Conservation (phyloP, 2,888 invertebrate genomes). For the Horisme vitalbata region DNA sequence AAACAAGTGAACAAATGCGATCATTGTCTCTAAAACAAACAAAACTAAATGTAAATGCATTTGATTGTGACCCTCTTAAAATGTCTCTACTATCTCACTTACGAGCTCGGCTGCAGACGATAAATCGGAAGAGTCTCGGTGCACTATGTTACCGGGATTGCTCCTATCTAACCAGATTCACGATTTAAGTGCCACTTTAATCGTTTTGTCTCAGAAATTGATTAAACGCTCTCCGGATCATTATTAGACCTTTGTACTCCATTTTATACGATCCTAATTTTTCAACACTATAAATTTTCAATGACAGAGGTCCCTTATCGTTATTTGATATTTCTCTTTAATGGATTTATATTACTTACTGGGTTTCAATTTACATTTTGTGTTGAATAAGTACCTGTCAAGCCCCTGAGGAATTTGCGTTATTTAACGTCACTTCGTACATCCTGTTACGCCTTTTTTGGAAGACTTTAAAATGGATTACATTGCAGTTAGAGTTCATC, state of each 20-base stretch:
- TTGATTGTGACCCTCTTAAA: slow-evolving; percentile 48
- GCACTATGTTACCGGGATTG: slow-evolving; percentile 66
- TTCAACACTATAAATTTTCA: slow-evolving; percentile 53
- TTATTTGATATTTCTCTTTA: slow-evolving; percentile 65
- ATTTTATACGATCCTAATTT: slow-evolving; percentile 36
- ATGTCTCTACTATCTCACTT: slow-evolving; percentile 45
- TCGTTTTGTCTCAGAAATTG: slow-evolving; percentile 64
- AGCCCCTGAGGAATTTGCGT: slow-evolving; percentile 41
- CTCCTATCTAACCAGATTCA: slow-evolving; percentile 71
- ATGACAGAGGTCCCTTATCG: slow-evolving; percentile 52
- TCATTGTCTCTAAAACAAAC: slow-evolving; percentile 22
- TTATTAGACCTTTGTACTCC: slow-evolving; percentile 38
- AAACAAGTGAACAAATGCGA: slow-evolving; percentile 10
- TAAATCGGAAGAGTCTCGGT: slow-evolving; percentile 60
- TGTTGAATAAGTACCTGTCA: slow-evolving; percentile 49
- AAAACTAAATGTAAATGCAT: slow-evolving; percentile 41
- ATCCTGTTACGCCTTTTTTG: slow-evolving; percentile 17
- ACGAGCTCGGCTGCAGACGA: slow-evolving; percentile 44
- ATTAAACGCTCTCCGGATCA: slow-evolving; percentile 54
- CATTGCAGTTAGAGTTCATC: no score
- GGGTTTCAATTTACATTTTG: slow-evolving; percentile 63
- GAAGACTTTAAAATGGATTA: slow-evolving; percentile 9
- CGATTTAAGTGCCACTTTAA: slow-evolving; percentile 66
- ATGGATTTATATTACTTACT: slow-evolving; percentile 58
- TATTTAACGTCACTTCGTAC: slow-evolving; percentile 22